Evolutionary conservation across 2,797 vertebrate species (phyloP).

Genomic region (Coracias cyanogaster): DNA sequence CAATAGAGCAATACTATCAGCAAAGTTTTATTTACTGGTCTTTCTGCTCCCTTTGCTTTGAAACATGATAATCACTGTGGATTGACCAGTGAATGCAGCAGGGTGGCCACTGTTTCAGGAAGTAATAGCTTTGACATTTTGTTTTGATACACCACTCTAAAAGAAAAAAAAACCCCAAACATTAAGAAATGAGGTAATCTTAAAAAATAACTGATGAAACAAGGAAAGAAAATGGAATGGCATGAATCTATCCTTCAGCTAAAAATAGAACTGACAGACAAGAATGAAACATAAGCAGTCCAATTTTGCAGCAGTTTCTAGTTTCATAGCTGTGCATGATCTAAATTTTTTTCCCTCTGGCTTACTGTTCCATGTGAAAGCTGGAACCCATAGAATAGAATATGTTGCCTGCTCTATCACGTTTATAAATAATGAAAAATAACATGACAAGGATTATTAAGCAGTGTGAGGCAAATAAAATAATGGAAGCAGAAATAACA

Average conservation of each 20-base stretch:
- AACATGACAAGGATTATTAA: conserved; percentile 23
- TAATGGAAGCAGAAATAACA: conserved; percentile 31
- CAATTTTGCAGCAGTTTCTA: background rate
- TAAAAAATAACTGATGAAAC: background rate
- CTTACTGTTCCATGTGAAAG: background rate
- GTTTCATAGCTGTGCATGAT: background rate
- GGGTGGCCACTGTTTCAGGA: background rate
- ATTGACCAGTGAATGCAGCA: background rate
- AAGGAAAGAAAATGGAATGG: background rate
- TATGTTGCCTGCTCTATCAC: background rate
- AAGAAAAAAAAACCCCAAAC: background rate
- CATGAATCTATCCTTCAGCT: background rate
- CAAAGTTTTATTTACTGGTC: background rate
- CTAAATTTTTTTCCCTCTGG: background rate
- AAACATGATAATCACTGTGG: background rate
- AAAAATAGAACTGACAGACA: background rate
- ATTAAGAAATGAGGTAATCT: background rate
- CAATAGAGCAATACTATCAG: background rate
- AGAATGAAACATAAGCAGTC: background rate
- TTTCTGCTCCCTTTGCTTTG: background rate
- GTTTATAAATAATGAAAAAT: conserved; percentile 32
- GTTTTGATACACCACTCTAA: background rate
- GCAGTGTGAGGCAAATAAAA: background rate
- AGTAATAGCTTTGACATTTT: background rate
- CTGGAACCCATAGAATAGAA: background rate